Base-by-base conservation (phyloP, 1,140 invertebrate species). In the Drosophila busckii region DNA sequence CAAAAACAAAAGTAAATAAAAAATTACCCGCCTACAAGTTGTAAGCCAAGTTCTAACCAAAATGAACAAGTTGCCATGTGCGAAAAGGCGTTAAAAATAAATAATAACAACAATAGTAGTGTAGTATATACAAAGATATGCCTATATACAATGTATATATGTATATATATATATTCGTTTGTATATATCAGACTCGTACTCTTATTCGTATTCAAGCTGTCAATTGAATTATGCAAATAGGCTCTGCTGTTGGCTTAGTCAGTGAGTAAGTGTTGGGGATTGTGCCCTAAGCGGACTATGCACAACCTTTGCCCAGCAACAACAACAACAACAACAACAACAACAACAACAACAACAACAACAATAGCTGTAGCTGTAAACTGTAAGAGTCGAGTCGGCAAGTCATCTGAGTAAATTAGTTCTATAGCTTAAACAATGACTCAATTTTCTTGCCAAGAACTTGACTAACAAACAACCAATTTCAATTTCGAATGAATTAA, bases 181-280 rank as follows among this genome's bases (percentile, higher is more conserved):
- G n/a, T n/a, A n/a, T n/a, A n/a, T n/a, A n/a, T n/a, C n/a, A n/a
- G n/a, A n/a, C n/a, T n/a, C n/a, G n/a, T n/a, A n/a, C n/a, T n/a
- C n/a, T n/a, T n/a, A n/a, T n/a, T n/a, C n/a, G n/a, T n/a, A n/a
- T n/a, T n/a, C n/a, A n/a, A 44, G 48, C 61, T 45, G 44, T 64
- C 46, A 34, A 52, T 61, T 53, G 46, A 49, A 76, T 76, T 75
- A 75, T 75, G 70, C 60, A 76, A 75, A 75, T 76, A 7, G 19
- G 17, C 16, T 16, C 45, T 25, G 37, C 35, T 38, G 23, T 23
- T 37, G 22, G 17, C 20, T 31, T 38, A 26, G 20, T 13, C 15
- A 10, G 20, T 50, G 42, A 44, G 37, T 56, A 29, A 62, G 45
- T 58, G 38, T 15, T 28, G 31, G 49, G 10, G n/a, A 1, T 6